These are phyloP conservation scores for Gymnorhina tibicen DNA, from an alignment of 2,113 vertebrate species.

Conservation along the genomic window DNA sequence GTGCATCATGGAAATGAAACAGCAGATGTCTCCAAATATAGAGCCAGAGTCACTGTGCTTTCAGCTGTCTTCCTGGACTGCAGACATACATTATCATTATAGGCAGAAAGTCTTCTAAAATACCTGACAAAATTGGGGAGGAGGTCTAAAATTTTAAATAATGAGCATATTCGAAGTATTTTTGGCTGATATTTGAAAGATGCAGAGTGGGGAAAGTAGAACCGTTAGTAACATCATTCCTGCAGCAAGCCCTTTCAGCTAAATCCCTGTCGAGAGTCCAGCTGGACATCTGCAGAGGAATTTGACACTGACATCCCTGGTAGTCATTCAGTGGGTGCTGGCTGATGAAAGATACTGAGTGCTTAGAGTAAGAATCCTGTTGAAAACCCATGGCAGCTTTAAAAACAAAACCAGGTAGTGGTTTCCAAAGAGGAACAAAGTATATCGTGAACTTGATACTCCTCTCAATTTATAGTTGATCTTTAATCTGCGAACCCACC, in stretches of 20 bases:
- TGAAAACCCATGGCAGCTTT: slow-evolving; percentile 48
- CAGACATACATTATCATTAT: neutral
- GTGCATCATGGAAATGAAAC: slow-evolving; percentile 25
- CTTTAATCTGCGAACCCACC: neutral
- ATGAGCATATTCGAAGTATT: neutral
- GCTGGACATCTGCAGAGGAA: neutral
- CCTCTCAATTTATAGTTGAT: neutral
- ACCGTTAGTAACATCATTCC: neutral
- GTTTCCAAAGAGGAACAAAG: slow-evolving; percentile 13
- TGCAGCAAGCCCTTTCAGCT: neutral
- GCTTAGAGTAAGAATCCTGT: neutral
- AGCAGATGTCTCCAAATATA: slow-evolving; percentile 48
- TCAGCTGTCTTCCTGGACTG: slow-evolving; percentile 31
- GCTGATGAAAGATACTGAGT: neutral
- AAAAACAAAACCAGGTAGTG: slow-evolving; percentile 35
- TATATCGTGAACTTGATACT: slow-evolving; percentile 1
- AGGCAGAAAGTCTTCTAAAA: neutral
- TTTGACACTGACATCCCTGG: neutral
- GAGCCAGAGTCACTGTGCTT: neutral
- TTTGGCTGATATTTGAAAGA: neutral
- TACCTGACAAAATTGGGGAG: neutral
- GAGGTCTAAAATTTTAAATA: neutral
- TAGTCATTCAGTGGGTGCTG: slow-evolving; percentile 4
- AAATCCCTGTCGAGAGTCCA: neutral
- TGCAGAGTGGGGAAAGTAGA: neutral